Evolutionary conservation across 2,113 vertebrate genomes (phyloP).

Genomic region (Lophotis ruficrista): DNA sequence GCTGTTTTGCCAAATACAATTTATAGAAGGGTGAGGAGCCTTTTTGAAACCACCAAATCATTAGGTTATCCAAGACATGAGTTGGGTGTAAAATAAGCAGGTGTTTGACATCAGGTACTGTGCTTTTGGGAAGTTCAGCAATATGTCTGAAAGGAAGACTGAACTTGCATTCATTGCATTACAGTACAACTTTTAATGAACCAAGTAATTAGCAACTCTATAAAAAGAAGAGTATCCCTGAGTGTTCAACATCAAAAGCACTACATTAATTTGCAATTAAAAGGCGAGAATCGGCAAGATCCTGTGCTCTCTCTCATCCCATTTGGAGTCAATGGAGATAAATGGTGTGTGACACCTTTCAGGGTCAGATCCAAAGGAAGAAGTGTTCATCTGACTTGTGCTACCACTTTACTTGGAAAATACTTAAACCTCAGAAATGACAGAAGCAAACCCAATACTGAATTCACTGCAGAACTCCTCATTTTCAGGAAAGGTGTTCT

Average conservation of each 20-base stretch:
- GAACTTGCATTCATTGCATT: background rate
- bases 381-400: background rate
- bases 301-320: background rate
- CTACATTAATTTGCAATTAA: slow-evolving; percentile 26
- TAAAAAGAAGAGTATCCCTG: background rate
- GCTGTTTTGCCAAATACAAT: background rate
- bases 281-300: background rate
- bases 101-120: background rate
- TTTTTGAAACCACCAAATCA: background rate
- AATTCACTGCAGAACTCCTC: background rate
- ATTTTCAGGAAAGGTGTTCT: background rate
- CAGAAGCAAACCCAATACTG: background rate
- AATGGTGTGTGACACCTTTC: background rate
- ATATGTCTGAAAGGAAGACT: background rate
- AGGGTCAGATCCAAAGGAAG: background rate
- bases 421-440: background rate
- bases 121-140: background rate
- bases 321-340: background rate
- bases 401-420: background rate
- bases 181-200: background rate
- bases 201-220: background rate
- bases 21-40: background rate
- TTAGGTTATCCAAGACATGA: background rate
- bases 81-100: background rate
- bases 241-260: slow-evolving; percentile 22